Conservation (phyloP, 2,113 vertebrate species). For the Psittacula cyanocephala region DNA sequence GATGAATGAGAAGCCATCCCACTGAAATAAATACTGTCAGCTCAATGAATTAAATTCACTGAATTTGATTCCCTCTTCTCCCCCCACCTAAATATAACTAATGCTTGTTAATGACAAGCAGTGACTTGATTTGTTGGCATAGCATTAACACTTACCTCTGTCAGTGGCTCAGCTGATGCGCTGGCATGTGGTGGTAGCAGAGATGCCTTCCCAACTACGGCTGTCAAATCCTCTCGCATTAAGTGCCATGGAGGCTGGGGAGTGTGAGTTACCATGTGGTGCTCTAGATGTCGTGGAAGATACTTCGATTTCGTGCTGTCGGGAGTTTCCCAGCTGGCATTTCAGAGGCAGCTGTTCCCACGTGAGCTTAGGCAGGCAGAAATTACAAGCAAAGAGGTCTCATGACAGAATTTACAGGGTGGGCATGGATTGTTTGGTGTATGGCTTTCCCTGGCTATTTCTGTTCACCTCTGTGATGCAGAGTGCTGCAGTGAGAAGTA, state of each 20-base stretch:
- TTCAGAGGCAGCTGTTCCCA: background rate
- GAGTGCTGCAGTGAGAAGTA: accelerated
- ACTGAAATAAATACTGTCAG: background rate
- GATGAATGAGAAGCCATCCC: background rate
- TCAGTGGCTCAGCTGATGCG: background rate
- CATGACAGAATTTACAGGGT: accelerated
- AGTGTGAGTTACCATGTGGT: background rate
- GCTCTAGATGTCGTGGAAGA: slow-evolving; percentile 12
- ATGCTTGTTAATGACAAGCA: background rate
- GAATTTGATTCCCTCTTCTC: background rate
- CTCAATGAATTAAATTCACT: background rate
- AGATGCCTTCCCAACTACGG: background rate
- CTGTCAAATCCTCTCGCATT: background rate
- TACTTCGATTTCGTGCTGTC: background rate
- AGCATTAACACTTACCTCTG: background rate
- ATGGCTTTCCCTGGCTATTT: background rate
- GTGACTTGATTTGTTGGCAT: background rate
- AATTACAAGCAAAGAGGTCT: background rate
- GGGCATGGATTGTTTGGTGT: background rate
- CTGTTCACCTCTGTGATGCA: accelerated
- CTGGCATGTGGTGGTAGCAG: background rate
- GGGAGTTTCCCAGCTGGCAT: slow-evolving; percentile 22
- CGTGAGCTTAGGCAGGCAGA: background rate
- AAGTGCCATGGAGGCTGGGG: background rate
- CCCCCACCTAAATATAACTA: background rate